Evolutionary conservation across 2,888 invertebrate genomes (phyloP), one percentile per base, ranked within the genome.

Genomic region (Eutolmus rufibarbis): DNA sequence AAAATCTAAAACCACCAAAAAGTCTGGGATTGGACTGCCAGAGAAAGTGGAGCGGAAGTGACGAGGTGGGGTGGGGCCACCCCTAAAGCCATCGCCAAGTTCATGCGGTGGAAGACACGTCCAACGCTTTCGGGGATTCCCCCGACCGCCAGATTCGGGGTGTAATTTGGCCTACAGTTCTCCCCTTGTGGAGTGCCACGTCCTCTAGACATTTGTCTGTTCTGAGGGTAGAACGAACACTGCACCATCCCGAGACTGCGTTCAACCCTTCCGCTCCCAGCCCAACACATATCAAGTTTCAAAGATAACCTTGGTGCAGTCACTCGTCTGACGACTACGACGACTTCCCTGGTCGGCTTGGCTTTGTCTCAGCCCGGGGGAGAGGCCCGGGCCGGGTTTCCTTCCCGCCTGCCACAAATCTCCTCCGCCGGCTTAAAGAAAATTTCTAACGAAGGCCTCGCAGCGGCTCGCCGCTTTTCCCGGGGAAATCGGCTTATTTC

Each of bases 401-500:
- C 43, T 78, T 37, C 37, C 40, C n/a, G 9, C 1, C n/a, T 78
- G n/a, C n/a, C n/a, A 2, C 19, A n/a, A n/a, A n/a, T 34, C 19
- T 40, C 40, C 43, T 43, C 23, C 40, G 8, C 14, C 23, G 23
- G 23, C 43, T 78, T 78, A 78, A 78, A 43, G 78, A 78, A 66
- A 23, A 78, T 43, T 78, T n/a, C 78, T 78, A 46, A 78, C 43
- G 78, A 78, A 78, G 12, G 78, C 40, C 43, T 9, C n/a, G 74
- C 34, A 57, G 12, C 57, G 1, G 51, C 51, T n/a, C 31, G 31
- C 31, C 37, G 77, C 9, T 16, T 37, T 37, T 16, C 51, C 16
- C 19, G n/a, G 51, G 19, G 43, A 78, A 37, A 78, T 78, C 78
- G 78, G 78, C 40, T 78, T 78, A 78, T 78, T 66, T 66, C 66